Conservation (phyloP, 1,140 invertebrate genomes). For the Oedothorax gibbosus region DNA sequence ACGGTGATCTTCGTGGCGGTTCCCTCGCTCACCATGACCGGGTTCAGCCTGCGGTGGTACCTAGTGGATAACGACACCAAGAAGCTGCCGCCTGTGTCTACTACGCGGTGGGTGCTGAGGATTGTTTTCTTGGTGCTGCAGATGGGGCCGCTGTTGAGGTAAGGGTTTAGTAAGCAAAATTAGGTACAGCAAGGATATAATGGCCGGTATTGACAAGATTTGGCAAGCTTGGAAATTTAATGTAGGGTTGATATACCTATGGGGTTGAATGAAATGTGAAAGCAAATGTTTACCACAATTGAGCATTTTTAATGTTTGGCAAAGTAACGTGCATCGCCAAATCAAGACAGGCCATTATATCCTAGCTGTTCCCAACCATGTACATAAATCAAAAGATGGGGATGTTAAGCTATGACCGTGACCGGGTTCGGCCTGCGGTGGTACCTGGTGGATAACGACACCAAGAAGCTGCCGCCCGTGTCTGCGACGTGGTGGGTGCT, state of each 20-base stretch:
- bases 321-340: neutral
- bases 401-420: conserved; percentile 62
- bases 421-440: conserved; percentile 65
- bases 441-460: conserved; percentile 63
- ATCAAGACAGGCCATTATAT: too few relatives aligned
- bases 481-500: conserved; percentile 60
- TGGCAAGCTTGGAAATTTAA: too few relatives aligned
- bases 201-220: too few relatives aligned
- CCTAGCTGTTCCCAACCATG: too few relatives aligned
- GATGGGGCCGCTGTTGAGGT: conserved; percentile 63
- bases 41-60: conserved; percentile 66
- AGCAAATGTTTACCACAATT: too few relatives aligned
- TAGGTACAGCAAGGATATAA: neutral
- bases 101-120: conserved; percentile 60
- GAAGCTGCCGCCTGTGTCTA: conserved; percentile 52
- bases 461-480: conserved; percentile 51
- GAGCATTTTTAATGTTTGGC: too few relatives aligned
- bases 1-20: conserved; percentile 65
- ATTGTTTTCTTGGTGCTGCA: conserved; percentile 63
- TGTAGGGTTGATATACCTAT: too few relatives aligned
- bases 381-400: too few relatives aligned
- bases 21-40: conserved; percentile 66
- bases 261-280: too few relatives aligned
- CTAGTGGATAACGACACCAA: conserved; percentile 61
- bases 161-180: neutral